Evolutionary conservation across 1,140 invertebrate species (phyloP).

Genomic region (Nixonia krombeini): DNA sequence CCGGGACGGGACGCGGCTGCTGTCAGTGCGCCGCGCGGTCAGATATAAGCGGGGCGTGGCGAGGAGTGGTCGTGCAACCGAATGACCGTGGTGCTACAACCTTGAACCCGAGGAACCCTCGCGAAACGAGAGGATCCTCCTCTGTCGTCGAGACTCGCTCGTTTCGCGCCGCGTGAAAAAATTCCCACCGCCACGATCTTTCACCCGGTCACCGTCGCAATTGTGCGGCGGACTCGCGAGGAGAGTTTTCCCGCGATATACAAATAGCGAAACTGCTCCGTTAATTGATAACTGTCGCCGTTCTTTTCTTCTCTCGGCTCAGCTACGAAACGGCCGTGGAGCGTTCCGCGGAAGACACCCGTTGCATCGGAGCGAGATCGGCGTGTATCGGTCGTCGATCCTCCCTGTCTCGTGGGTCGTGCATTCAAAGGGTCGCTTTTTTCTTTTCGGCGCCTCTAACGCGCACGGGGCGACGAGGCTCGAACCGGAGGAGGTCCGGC

Average conservation of each 20-base stretch:
- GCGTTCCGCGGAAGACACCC: no score
- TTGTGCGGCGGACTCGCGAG: no score
- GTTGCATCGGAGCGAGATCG: slow-evolving; percentile 40
- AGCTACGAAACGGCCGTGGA: no score
- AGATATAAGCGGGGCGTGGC: slow-evolving; percentile 50
- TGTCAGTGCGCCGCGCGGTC: slow-evolving; percentile 26
- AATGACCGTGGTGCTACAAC: slow-evolving; percentile 31
- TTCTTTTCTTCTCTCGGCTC: no score
- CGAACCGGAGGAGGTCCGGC: slow-evolving; percentile 16
- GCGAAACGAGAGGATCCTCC: slow-evolving; percentile 18
- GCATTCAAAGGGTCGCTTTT: slow-evolving; percentile 53
- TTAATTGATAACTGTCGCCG: no score
- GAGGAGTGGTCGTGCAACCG: slow-evolving; percentile 45
- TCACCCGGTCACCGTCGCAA: no score
- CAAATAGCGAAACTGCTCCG: no score
- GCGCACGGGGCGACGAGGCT: slow-evolving; percentile 20
- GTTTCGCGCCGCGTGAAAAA: neutral
- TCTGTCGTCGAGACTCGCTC: no score
- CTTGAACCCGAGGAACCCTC: slow-evolving; percentile 43
- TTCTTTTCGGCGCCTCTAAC: no score
- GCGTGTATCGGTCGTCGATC: slow-evolving; percentile 54
- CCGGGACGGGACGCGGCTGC: slow-evolving; percentile 11
- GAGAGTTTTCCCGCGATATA: no score
- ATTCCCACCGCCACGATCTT: no score
- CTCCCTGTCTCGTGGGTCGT: slow-evolving; percentile 51